Percentiles rank a stretch among this genome's conserved stretches.
These are phyloP conservation scores for Stegana nigrithorax DNA, from an alignment of 2,888 invertebrate genomes.

Conservation along the genomic window DNA sequence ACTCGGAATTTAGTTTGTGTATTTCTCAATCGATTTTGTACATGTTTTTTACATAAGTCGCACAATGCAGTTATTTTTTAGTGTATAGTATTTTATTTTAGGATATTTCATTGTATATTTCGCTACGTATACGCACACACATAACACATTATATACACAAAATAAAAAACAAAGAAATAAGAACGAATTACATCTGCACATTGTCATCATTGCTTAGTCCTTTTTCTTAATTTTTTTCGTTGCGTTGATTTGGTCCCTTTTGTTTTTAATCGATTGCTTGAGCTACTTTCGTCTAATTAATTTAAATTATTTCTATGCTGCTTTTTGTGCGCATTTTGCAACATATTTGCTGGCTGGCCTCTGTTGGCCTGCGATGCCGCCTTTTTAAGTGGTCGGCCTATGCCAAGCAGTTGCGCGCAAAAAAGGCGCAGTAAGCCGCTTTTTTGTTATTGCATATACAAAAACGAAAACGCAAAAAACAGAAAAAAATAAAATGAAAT, in stretches of 20 bases:
- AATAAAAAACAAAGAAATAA: too few species aligned
- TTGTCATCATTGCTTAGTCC: background rate
- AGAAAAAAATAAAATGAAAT: background rate
- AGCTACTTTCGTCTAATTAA: background rate
- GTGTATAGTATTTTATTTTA: background rate
- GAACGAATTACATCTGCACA: background rate
- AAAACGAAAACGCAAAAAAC: constrained; percentile 36
- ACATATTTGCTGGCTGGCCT: too few species aligned
- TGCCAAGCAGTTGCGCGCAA: too few species aligned
- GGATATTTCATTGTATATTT: too few species aligned
- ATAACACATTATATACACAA: too few species aligned
- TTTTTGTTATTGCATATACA: constrained; percentile 39
- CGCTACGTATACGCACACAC: too few species aligned
- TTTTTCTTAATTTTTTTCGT: background rate
- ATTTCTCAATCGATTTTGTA: background rate
- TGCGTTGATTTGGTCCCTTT: constrained; percentile 22
- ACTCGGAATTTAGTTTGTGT: background rate
- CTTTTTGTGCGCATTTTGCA: background rate
- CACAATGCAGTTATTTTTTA: too few species aligned
- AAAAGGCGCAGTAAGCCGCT: constrained; percentile 59
- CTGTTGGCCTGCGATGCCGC: too few species aligned
- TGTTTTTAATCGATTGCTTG: constrained; percentile 1
- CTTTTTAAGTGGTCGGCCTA: too few species aligned
- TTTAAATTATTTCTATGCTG: background rate
- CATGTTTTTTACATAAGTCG: background rate